These are phyloP conservation scores for Myopa testacea DNA, from an alignment of 2,888 invertebrate species.

Conservation along the genomic window DNA sequence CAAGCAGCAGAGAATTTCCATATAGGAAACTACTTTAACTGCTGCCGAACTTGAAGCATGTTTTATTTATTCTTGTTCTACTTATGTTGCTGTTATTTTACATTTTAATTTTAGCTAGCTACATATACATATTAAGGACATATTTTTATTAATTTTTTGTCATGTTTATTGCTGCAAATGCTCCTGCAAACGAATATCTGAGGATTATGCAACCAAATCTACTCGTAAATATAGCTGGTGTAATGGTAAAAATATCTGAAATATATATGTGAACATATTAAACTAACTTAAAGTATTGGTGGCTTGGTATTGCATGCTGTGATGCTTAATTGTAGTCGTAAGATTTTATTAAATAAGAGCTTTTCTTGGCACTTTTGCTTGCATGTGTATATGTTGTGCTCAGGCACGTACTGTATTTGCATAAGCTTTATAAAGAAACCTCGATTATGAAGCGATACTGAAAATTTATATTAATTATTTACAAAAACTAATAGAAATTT, in stretches of 20 bases:
- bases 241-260: neutral
- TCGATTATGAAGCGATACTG: slow-evolving; percentile 2
- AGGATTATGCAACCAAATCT: neutral
- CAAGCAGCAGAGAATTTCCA: neutral
- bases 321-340: neutral
- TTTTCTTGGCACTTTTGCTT: slow-evolving; percentile 47
- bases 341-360: neutral
- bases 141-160: neutral
- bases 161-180: neutral
- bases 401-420: slow-evolving; percentile 15
- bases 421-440: slow-evolving; percentile 19
- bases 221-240: slow-evolving; percentile 1
- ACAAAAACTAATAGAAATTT: slow-evolving; percentile 10
- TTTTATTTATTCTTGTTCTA: slow-evolving; percentile 1
- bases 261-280: neutral
- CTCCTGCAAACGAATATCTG: neutral
- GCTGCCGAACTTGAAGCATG: slow-evolving; percentile 24
- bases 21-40: slow-evolving; percentile 20
- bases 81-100: slow-evolving; percentile 10
- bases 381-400: slow-evolving; percentile 60
- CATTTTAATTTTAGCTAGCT: neutral
- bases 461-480: neutral
- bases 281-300: neutral
- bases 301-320: slow-evolving; percentile 1
- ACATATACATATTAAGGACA: slow-evolving; percentile 12